These are phyloP conservation scores for Microchirus variegatus DNA, from an alignment of 2,797 vertebrate species.

Conservation along the genomic window DNA sequence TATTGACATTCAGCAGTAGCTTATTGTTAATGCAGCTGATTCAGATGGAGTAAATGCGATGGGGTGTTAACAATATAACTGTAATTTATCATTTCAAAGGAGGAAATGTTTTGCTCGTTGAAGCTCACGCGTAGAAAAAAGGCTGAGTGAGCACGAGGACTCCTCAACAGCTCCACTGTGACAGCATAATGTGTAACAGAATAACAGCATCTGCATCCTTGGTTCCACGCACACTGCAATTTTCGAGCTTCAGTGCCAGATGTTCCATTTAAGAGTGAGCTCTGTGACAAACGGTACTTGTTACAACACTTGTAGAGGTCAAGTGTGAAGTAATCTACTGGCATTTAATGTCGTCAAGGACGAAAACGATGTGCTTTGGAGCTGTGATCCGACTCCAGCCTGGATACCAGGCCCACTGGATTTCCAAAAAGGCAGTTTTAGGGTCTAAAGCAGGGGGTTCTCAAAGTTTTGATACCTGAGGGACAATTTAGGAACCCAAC, in stretches of 20 bases:
- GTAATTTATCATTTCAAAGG: too few species aligned
- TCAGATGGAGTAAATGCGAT: too few species aligned
- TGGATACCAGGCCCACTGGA: conserved; percentile 3
- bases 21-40: too few species aligned
- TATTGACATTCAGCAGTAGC: too few species aligned
- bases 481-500: too few species aligned
- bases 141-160: conserved; percentile 3
- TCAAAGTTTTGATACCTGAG: too few species aligned
- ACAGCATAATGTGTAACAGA: conserved; percentile 3
- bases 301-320: conserved; percentile 19
- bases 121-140: too few species aligned
- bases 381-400: neutral
- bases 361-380: neutral
- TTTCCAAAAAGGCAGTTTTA: conserved; percentile 16
- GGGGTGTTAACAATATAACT: too few species aligned
- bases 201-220: neutral
- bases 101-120: too few species aligned
- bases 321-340: conserved; percentile 20
- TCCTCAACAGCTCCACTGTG: conserved; percentile 1
- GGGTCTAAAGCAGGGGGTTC: too few species aligned
- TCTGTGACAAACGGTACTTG: conserved; percentile 29
- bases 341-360: conserved; percentile 11
- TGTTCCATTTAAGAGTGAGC: conserved; percentile 15
- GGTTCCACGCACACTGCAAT: neutral
- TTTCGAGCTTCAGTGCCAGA: conserved; percentile 29